These are phyloP conservation scores for Rhinichthys osculus DNA, from an alignment of 2,797 vertebrate species.

Conservation along the genomic window DNA sequence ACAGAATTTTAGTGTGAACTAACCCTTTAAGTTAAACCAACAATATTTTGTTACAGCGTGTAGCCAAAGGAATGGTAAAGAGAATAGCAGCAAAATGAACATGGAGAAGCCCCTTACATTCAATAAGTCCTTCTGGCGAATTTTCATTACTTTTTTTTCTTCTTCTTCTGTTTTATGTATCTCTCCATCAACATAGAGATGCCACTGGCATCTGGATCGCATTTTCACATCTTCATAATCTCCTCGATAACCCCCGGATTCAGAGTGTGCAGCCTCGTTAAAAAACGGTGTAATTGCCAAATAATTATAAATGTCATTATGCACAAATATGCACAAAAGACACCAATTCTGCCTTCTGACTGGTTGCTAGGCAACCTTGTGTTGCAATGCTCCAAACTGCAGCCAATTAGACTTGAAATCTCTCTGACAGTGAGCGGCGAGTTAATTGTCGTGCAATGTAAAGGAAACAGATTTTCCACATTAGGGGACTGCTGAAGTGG, in stretches of 20 bases:
- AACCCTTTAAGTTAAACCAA: too few species aligned
- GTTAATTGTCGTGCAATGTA: conserved; percentile 77
- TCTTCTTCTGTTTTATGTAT: not conserved
- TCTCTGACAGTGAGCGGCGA: conserved; percentile 65
- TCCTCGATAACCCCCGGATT: not conserved
- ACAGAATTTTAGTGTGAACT: too few species aligned
- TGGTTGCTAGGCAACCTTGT: conserved; percentile 78
- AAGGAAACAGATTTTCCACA: conserved; percentile 70
- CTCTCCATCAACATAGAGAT: conserved; percentile 23
- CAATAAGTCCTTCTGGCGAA: conserved; percentile 24
- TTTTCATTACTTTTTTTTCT: not conserved
- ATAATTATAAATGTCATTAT: conserved; percentile 64
- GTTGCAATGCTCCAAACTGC: conserved; percentile 66
- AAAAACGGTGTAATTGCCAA: conserved; percentile 60
- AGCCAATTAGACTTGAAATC: conserved; percentile 73
- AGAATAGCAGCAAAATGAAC: conserved; percentile 43
- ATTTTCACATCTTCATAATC: conserved; percentile 38
- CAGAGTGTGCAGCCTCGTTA: conserved; percentile 31
- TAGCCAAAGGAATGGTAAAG: conserved; percentile 5
- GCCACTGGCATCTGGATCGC: conserved; percentile 35
- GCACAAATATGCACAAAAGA: conserved; percentile 56
- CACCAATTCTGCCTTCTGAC: conserved; percentile 45
- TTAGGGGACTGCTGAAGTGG: conserved; percentile 67
- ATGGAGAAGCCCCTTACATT: conserved; percentile 28
- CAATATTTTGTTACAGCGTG: too few species aligned